phyloP scores from a whole-genome alignment of 2,797 vertebrate genomes.

The Denticeps clupeoides region DNA sequence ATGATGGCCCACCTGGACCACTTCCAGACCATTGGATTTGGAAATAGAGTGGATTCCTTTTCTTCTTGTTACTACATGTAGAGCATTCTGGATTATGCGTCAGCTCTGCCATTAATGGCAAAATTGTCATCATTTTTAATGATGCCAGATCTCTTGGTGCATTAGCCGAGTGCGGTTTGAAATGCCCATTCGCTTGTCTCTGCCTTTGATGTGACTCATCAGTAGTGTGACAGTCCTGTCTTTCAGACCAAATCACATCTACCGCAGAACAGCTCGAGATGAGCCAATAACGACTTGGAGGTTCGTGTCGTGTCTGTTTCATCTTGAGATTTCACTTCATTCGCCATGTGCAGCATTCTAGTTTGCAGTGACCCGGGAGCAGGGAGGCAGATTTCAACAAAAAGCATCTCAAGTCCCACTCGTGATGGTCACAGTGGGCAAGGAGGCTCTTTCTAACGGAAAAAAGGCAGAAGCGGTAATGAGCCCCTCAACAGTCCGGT shows the following conservation, averaged over 20 bases:
- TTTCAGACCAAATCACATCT: too few species aligned
- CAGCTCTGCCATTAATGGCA: too few species aligned
- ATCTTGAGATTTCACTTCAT: background rate
- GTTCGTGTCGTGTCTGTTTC: too few species aligned
- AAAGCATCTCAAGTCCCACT: background rate
- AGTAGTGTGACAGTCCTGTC: too few species aligned
- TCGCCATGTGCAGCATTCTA: background rate
- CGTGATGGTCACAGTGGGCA: background rate
- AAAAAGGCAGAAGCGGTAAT: background rate
- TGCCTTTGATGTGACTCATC: too few species aligned
- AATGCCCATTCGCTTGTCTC: too few species aligned
- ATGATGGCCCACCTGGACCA: background rate
- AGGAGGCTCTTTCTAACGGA: conserved; percentile 1
- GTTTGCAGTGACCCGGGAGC: background rate
- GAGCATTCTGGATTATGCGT: background rate
- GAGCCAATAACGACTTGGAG: too few species aligned
- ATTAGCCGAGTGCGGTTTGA: too few species aligned
- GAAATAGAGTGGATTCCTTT: background rate
- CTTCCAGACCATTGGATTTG: background rate
- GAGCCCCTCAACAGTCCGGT: background rate
- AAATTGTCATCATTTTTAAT: too few species aligned
- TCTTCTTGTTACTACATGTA: background rate
- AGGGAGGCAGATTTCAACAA: background rate
- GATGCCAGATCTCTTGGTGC: too few species aligned
- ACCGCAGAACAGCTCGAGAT: too few species aligned